These are phyloP conservation scores for Acleris holmiana DNA, from an alignment of 2,888 invertebrate species.

Conservation along the genomic window DNA sequence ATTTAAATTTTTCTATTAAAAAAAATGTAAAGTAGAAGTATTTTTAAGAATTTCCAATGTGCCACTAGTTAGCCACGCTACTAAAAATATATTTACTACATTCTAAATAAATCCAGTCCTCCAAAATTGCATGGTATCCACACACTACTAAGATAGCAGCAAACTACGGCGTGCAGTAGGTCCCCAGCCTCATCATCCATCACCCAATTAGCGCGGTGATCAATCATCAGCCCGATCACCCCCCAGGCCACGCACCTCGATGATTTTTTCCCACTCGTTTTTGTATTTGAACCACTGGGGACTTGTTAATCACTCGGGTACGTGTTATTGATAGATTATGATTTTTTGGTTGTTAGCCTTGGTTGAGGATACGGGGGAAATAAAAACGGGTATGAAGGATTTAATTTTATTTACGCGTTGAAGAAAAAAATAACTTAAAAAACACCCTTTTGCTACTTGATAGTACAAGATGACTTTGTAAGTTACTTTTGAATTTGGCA, in stretches of 20 bases:
- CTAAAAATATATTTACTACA: no score
- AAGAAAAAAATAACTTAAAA: no score
- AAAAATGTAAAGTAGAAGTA: no score
- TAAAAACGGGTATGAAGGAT: conserved; percentile 2
- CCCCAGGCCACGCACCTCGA: conserved; percentile 69
- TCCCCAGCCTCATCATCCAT: conserved; percentile 84
- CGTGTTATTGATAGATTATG: conserved; percentile 40
- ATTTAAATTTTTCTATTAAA: no score
- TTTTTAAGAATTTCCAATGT: no score
- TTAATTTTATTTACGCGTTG: no score
- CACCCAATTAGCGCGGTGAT: conserved; percentile 90
- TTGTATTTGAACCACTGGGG: conserved; percentile 61
- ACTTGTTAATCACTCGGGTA: conserved; percentile 77
- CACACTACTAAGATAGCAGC: conserved; percentile 10
- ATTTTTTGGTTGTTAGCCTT: conserved; percentile 17
- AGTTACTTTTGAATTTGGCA: no score
- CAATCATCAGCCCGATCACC: conserved; percentile 87
- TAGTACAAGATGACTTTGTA: no score
- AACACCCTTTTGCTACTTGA: no score
- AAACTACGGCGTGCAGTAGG: conserved; percentile 37
- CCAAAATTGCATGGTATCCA: neutral
- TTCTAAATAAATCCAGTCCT: neutral
- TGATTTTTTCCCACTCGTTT: conserved; percentile 73
- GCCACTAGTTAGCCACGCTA: no score
- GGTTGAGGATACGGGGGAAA: conserved; percentile 11